Conservation (phyloP, 2,797 vertebrate species). For the Pseudocheirus occidentalis region DNA sequence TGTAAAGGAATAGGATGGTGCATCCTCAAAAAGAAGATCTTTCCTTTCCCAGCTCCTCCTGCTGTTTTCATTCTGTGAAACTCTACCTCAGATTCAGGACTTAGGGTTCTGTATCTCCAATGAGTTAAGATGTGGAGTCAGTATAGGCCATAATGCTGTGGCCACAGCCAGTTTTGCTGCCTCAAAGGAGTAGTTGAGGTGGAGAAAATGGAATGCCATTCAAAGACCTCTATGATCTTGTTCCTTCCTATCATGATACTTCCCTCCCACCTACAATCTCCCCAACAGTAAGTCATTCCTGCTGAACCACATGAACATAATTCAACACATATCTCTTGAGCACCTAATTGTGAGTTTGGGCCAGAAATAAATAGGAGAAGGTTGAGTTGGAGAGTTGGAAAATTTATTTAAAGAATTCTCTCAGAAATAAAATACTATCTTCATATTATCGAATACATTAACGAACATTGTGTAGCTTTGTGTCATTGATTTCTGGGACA, state of each 20-base stretch:
- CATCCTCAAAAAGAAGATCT: rapidly evolving
- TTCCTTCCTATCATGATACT: neutral
- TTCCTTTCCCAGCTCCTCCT: neutral
- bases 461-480: neutral
- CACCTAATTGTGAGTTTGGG: neutral
- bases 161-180: neutral
- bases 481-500: neutral
- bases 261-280: too few relatives aligned
- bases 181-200: neutral
- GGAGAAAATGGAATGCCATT: neutral
- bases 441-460: neutral
- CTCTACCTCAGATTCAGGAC: neutral
- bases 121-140: neutral
- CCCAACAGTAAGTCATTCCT: neutral
- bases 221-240: neutral
- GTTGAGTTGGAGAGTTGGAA: neutral
- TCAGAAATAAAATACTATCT: neutral
- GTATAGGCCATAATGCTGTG: neutral
- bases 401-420: neutral
- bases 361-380: neutral
- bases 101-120: neutral
- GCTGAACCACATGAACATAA: neutral
- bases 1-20: too few relatives aligned
- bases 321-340: neutral
- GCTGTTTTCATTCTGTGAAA: neutral